Conservation (phyloP, 2,113 vertebrate species). For the Gallinago undulata region DNA sequence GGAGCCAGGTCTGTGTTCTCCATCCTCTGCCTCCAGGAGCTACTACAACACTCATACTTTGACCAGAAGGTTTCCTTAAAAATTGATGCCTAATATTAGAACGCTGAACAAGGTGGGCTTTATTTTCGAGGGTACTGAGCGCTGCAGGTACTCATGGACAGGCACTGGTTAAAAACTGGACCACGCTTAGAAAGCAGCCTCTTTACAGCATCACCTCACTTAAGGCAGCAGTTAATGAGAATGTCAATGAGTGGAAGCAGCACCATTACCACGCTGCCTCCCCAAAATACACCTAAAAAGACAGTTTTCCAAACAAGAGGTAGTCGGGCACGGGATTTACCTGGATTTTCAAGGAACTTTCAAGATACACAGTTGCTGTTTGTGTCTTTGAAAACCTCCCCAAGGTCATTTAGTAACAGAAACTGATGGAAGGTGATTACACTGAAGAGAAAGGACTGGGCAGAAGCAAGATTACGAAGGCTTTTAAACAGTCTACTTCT, state of each 20-base stretch:
- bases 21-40: background rate
- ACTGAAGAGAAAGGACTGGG: background rate
- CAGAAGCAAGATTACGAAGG: background rate
- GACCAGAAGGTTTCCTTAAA: background rate
- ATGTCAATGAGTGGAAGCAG: background rate
- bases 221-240: background rate
- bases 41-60: background rate
- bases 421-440: background rate
- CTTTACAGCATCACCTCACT: background rate
- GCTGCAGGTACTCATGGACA: background rate
- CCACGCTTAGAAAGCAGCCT: background rate
- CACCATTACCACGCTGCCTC: background rate
- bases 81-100: background rate
- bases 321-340: background rate
- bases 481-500: slow-evolving; percentile 43
- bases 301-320: background rate
- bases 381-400: background rate
- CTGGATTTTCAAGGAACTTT: background rate
- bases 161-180: background rate
- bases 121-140: background rate
- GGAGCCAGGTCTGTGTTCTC: background rate
- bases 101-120: background rate
- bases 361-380: background rate
- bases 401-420: slow-evolving; percentile 24
- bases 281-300: background rate